Base-by-base conservation (phyloP, 2,888 invertebrate species). In the Homarus gammarus region DNA sequence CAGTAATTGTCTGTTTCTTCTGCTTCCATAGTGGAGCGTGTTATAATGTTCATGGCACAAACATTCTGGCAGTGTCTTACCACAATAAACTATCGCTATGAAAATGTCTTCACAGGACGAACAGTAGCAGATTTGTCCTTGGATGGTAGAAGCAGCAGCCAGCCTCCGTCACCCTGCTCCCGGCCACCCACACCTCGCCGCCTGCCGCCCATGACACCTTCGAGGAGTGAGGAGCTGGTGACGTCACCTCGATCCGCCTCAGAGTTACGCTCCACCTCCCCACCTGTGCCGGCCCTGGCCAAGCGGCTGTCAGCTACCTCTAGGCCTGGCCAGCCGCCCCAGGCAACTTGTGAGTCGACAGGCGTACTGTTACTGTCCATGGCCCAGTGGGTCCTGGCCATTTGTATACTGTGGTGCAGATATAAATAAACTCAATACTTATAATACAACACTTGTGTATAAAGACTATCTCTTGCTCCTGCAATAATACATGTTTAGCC, bases 161-260 rank as follows among this genome's bases (percentile, higher is more conserved):
- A 49, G 49, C 75, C 83, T 15, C 49, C 49, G 18, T 77, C 88
- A 6, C 70, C 88, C 36, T 22, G 68, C 36, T 83, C 88, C 27
- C 88, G 88, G n/a, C 88, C 88, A 15, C 88, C 83, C 27, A 88
- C 88, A 1, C 88, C 88, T 8, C 68, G 88, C 73, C 82, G 88
- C 73, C 88, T 88, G 18, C 88, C 88, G 5, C 88, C 88, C 75
- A 88, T 88, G 77, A 75, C 77, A n/a, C 88, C 88, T 33, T 68
- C 75, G 12, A 88, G 73, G 40, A 88, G 68, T 40, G 88, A 83
- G 5, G 83, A 77, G 31, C 64, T 18, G 8, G 49, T 68, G 10
- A 22, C 68, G 12, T 78, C 86, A 1, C 33, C 77, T 12, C 40
- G 36, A 5, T n/a, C 75, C 18, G 18, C 75, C 6, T 72, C 84